phyloP scores from a whole-genome alignment of 2,113 vertebrate species.

The Sorex araneus region DNA sequence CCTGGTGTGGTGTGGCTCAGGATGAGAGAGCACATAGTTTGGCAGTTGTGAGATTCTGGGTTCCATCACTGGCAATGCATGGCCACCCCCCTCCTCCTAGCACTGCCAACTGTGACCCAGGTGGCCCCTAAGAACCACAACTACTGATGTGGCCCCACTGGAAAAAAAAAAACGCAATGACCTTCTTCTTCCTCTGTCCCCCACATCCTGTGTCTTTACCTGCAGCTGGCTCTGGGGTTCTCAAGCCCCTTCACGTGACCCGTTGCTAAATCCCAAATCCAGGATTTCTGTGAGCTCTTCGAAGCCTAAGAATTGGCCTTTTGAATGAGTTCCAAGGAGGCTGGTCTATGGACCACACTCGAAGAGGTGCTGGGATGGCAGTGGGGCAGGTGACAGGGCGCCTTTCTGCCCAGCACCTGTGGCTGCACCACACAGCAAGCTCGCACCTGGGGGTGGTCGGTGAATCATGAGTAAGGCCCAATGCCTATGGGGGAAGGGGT shows the following conservation, averaged over 20 bases:
- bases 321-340: neutral
- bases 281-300: neutral
- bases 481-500: neutral
- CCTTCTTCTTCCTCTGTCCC: too few species aligned
- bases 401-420: neutral
- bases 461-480: neutral
- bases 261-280: neutral
- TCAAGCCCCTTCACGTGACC: neutral
- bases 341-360: neutral
- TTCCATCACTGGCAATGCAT: too few species aligned
- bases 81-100: too few species aligned
- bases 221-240: neutral
- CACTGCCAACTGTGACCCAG: too few species aligned
- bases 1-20: too few species aligned
- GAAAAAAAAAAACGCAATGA: neutral
- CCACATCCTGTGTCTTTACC: neutral
- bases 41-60: too few species aligned
- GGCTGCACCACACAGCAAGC: neutral
- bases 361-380: neutral
- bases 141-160: neutral
- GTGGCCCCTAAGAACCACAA: too few species aligned
- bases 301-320: conserved; percentile 16
- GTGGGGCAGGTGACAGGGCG: neutral
- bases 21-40: too few species aligned
- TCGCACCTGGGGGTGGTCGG: conserved; percentile 30